Base-by-base conservation (phyloP, 2,888 invertebrate species). In the Athalia rosae region DNA sequence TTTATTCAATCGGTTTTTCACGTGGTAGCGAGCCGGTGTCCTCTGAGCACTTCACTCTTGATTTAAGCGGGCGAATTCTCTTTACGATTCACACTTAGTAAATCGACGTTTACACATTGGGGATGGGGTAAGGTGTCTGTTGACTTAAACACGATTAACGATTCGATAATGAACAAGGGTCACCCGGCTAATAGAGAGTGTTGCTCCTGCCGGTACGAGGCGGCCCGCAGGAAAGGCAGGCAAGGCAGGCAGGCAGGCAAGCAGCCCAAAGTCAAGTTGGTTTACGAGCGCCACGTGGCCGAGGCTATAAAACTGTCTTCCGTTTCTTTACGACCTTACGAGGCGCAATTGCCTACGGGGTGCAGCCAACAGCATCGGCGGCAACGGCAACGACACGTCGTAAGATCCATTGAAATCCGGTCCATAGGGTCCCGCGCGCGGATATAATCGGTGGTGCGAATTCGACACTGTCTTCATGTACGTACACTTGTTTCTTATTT, bases 301-400 rank as follows among this genome's bases (percentile, higher is more conserved):
- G 85, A 84, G 87, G 89, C 89, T 89, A 90, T 91, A 91, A 91
- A 91, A 91, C 90, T 91, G 91, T 91, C 91, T 89, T 89, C 88
- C 84, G 87, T 85, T 88, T 88, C 88, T 91, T 91, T 90, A 91
- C 89, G 90, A 89, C 85, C 85, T 87, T 82, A 83, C 84, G 83
- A 84, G 85, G 83, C 84, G 85, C 87, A 85, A 86, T 86, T 87
- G 86, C 87, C 85, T 81, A 83, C 81, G 78, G 81, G 81, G 81
- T 81, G 81, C 82, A 58, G 56, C 28, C 28, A 28, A 28, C 28
- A 28, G 28, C 28, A 28, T 28, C 28, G 28, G 28, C 28, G 28
- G 28, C 28, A 28, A 28, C 28, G 28, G 6, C 53, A n/a, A n/a
- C 53, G 7, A 53, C 56, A 45, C 71, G 71, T 67, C 71, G 71